A percentile compares a stretch with the other conserved stretches of the same genome.
Evolutionary conservation across 2,797 vertebrate genomes (phyloP).

Genomic region (Ptychobarbus kaznakovi): DNA sequence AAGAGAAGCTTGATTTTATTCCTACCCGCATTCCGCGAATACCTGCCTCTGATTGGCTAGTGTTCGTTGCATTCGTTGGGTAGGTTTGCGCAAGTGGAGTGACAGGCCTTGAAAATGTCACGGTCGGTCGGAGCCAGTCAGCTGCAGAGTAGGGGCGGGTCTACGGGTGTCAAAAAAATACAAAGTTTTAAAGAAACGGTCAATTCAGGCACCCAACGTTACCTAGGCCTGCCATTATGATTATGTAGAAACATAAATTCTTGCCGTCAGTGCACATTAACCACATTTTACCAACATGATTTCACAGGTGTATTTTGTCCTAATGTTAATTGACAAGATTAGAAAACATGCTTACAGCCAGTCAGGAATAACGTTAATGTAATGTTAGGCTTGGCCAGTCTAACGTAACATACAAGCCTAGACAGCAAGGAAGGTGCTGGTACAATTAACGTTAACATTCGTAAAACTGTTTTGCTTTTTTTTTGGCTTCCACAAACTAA

Average conservation of each 20-base stretch:
- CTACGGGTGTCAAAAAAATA: not conserved
- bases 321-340: not conserved
- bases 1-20: too few species aligned
- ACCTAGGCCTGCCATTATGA: not conserved
- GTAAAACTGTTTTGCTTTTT: too few species aligned
- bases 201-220: not conserved
- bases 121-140: not conserved
- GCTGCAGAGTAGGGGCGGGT: not conserved
- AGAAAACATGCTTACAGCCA: slow-evolving; percentile 9
- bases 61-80: not conserved
- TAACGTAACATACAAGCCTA: not conserved
- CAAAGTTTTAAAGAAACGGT: not conserved
- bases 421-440: not conserved
- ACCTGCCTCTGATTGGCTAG: slow-evolving; percentile 2
- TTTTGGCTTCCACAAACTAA: too few species aligned
- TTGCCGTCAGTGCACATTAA: too few species aligned
- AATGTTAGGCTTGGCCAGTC: not conserved
- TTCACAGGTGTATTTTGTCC: slow-evolving; percentile 5
- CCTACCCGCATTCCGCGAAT: not conserved
- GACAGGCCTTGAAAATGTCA: not conserved
- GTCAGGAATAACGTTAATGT: slow-evolving; percentile 9
- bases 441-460: not conserved
- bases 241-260: slow-evolving; percentile 8
- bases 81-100: not conserved
- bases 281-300: not conserved